Conservation (phyloP, 2,888 invertebrate genomes). For the Liodrosophila aerea region DNA sequence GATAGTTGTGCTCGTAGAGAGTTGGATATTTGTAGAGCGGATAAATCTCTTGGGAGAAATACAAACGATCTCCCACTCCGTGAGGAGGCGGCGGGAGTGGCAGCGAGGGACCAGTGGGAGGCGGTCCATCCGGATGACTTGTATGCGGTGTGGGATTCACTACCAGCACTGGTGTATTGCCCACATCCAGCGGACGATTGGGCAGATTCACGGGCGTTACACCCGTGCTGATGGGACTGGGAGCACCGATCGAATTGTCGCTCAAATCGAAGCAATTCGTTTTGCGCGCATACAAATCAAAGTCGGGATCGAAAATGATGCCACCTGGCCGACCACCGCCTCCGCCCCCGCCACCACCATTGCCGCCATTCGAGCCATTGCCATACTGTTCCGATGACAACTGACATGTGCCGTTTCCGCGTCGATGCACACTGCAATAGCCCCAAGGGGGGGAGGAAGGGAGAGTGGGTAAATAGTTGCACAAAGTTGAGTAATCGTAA, state of each 20-base stretch:
- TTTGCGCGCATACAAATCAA: constrained; percentile 85
- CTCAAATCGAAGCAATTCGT: constrained; percentile 83
- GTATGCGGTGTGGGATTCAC: constrained; percentile 77
- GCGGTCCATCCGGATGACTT: constrained; percentile 20
- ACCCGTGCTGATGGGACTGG: constrained; percentile 61
- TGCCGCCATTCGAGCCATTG: constrained; percentile 78
- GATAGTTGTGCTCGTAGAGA: constrained; percentile 82
- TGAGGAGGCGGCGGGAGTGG: constrained; percentile 49
- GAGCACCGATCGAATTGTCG: constrained; percentile 75
- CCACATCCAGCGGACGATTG: constrained; percentile 68
- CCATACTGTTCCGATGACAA: constrained; percentile 83
- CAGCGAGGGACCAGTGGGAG: background rate
- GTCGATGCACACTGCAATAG: constrained; percentile 84
- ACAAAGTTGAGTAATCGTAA: constrained; percentile 40
- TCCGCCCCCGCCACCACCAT: constrained; percentile 74
- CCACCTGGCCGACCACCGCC: constrained; percentile 83
- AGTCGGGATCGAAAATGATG: constrained; percentile 85
- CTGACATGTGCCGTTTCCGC: constrained; percentile 86
- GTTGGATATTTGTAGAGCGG: constrained; percentile 81
- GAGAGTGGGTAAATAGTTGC: constrained; percentile 3
- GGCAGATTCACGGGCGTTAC: constrained; percentile 70
- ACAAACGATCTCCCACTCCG: constrained; percentile 76
- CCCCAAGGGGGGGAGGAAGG: constrained; percentile 35
- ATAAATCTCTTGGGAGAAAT: constrained; percentile 81
- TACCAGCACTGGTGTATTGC: constrained; percentile 72